Evolutionary conservation across 1,140 invertebrate genomes (phyloP).

Genomic region (Psilanteris sp.): DNA sequence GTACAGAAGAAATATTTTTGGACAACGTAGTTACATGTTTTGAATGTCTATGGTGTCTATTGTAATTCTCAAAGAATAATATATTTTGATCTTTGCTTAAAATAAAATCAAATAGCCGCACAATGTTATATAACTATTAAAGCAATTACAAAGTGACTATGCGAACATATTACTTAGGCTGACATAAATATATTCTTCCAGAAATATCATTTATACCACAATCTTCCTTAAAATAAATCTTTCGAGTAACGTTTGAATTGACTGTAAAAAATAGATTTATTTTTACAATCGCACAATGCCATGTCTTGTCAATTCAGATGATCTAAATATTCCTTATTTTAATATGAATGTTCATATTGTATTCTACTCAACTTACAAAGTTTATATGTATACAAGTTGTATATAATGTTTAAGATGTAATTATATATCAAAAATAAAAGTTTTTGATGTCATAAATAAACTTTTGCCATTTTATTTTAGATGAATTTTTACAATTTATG

Average conservation of each 20-base stretch:
- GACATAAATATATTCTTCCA: conserved; percentile 49
- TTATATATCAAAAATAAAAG: conserved; percentile 48
- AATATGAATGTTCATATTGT: conserved; percentile 50
- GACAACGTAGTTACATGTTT: conserved; percentile 39
- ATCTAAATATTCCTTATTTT: conserved; percentile 49
- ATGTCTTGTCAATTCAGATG: conserved; percentile 52
- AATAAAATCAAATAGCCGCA: background rate
- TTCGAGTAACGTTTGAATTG: conserved; percentile 40
- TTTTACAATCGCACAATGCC: conserved; percentile 47
- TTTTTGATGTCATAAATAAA: conserved; percentile 16
- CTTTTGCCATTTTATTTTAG: too few species aligned
- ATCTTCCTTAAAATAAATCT: too few species aligned
- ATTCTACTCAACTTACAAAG: conserved; percentile 24
- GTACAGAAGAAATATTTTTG: conserved; percentile 49
- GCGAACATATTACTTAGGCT: conserved; percentile 48
- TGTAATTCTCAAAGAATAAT: conserved; percentile 6
- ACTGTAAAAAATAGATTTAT: conserved; percentile 38
- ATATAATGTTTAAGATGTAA: conserved; percentile 42
- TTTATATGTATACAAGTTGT: conserved; percentile 48
- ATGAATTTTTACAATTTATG: too few species aligned
- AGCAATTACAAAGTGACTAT: conserved; percentile 19
- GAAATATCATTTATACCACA: too few species aligned
- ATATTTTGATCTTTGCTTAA: conserved; percentile 1
- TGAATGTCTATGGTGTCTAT: conserved; percentile 31
- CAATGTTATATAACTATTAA: background rate